phyloP scores from a whole-genome alignment of 2,113 vertebrate genomes.

The Sinocyclocheilus grahami region DNA sequence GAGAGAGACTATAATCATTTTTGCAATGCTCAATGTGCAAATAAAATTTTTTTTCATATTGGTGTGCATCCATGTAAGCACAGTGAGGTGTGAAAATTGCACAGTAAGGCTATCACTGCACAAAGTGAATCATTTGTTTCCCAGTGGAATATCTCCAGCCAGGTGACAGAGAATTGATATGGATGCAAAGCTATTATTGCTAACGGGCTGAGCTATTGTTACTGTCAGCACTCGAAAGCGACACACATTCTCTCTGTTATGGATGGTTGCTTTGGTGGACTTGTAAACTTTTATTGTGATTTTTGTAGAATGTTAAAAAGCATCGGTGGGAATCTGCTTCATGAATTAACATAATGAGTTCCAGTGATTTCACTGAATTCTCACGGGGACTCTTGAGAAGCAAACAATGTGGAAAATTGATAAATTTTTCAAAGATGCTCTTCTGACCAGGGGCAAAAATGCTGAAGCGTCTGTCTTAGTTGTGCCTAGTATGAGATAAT shows the following conservation, averaged over 20 bases:
- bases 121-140: conserved; percentile 23
- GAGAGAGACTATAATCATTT: conserved; percentile 1
- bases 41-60: not conserved
- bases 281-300: conserved; percentile 20
- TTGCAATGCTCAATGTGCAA: not conserved
- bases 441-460: not conserved
- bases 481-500: conserved; percentile 27
- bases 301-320: conserved; percentile 6
- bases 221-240: not conserved
- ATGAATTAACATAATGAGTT: conserved; percentile 10
- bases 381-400: conserved; percentile 12
- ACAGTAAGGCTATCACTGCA: conserved; percentile 20
- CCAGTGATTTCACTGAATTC: conserved; percentile 35
- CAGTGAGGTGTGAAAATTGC: conserved; percentile 31
- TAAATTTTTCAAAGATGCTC: not conserved
- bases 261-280: conserved; percentile 11
- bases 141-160: conserved; percentile 12
- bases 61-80: conserved; percentile 26
- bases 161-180: conserved; percentile 17
- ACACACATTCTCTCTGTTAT: not conserved
- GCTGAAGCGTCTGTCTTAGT: not conserved
- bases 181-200: conserved; percentile 38
- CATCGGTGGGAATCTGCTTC: not conserved
- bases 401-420: conserved; percentile 27
- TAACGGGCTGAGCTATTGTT: conserved; percentile 22